Conservation (phyloP, 2,797 vertebrate genomes). For the Pachyuromys duprasi region DNA sequence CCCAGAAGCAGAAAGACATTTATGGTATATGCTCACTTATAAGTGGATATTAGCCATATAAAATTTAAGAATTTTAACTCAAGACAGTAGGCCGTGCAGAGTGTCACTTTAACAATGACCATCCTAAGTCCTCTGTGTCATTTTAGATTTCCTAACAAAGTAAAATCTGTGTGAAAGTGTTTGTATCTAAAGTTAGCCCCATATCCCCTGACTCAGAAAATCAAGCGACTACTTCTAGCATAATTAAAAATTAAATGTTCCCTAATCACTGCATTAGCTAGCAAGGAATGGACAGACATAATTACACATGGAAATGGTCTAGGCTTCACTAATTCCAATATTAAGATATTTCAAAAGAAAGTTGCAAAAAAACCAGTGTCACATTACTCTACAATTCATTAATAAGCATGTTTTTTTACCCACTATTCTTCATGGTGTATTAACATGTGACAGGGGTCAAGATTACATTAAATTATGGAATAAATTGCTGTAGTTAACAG, state of each 20-base stretch:
- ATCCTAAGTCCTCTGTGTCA: not conserved
- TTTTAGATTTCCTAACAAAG: constrained; percentile 56
- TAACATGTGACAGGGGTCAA: constrained; percentile 93
- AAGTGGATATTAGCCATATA: too few species aligned
- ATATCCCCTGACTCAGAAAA: constrained; percentile 70
- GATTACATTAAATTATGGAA: constrained; percentile 93
- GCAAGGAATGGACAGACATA: constrained; percentile 84
- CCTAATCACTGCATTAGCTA: constrained; percentile 85
- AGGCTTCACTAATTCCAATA: constrained; percentile 86
- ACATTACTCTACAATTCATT: constrained; percentile 90
- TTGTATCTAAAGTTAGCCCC: constrained; percentile 63
- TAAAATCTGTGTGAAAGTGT: constrained; percentile 17
- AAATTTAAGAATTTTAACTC: constrained; percentile 40
- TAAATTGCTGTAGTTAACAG: constrained; percentile 89
- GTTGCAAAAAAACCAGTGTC: constrained; percentile 90
- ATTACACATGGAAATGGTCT: constrained; percentile 85
- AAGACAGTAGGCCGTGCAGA: not conserved
- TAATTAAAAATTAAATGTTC: constrained; percentile 87
- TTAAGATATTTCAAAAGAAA: constrained; percentile 92
- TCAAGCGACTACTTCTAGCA: constrained; percentile 74
- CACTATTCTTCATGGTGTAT: constrained; percentile 91
- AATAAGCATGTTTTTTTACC: constrained; percentile 90
- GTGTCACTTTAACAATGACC: not conserved
- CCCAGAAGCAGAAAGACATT: too few species aligned
- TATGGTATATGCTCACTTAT: too few species aligned